Base-by-base conservation (phyloP, 2,797 vertebrate species). In the Leucoraja ocellata region DNA sequence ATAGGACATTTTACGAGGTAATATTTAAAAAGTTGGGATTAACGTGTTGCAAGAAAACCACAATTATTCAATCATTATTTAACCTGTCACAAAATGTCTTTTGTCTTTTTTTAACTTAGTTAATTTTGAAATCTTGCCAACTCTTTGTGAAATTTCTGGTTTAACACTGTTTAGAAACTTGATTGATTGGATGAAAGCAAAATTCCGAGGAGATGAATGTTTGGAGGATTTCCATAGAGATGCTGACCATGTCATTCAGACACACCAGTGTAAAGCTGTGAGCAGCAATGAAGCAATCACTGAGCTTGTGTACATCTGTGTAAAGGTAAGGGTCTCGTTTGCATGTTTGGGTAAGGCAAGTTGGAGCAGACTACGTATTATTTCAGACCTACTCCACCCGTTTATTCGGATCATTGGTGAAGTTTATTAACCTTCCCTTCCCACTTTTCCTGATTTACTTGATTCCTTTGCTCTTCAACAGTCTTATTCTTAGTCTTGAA, bases 111-210 rank as follows among this genome's bases (percentile, higher is more conserved):
- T 54, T 39, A 16, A 36, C 23, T 25, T 11, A 83, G 25, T 58
- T 63, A 86, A 61, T 14, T 86, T 25, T 23, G 54, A 81, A 32
- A 32, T 11, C 73, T 74, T 93, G 11, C 21, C 68, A 21, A 46
- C 6, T 9, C 63, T 25, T 1, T 23, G 6, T 25, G 65, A 76
- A 54, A n/a, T 84, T 84, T 86, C 14, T 28, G 13, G n/a, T 61
- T 2, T 77, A 68, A 28, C 63, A 78, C 94, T 76, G 94, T 83
- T 36, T 94, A 99, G 99, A 95, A 95, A 97, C 94, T 95, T 99
- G 93, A 97, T 97, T 39, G 96, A 98, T 81, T 99, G 99, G 99
- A 95, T 99, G 94, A 97, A 98, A 96, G 96, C 96, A 93, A 99
- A 99, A 94, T 96, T 99, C 13, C 94, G 95, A 83, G 96, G 96